phyloP scores from a whole-genome alignment of 2,888 invertebrate genomes.

The Cataglyphis livida region DNA sequence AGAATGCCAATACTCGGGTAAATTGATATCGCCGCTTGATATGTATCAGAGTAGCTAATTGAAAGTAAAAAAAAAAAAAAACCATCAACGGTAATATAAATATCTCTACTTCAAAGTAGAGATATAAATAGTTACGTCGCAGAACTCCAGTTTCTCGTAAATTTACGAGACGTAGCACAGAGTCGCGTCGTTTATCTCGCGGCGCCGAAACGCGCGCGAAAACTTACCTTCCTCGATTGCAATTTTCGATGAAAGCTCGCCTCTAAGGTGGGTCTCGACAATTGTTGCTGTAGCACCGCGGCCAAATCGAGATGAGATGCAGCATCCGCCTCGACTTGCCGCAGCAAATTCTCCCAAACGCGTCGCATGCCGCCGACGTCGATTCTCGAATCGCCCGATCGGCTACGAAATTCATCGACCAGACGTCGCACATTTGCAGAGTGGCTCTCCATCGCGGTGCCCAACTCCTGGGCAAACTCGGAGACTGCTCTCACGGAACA shows the following conservation, averaged over 20 bases:
- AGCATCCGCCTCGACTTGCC: constrained; percentile 96
- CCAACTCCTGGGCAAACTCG: constrained; percentile 96
- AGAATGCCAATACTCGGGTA: background rate
- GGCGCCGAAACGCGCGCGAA: too few species aligned
- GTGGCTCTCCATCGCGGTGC: constrained; percentile 95
- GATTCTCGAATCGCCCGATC: constrained; percentile 94
- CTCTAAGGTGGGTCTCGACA: constrained; percentile 94
- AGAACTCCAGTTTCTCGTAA: background rate
- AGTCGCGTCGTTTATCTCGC: background rate
- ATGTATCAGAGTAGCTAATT: background rate
- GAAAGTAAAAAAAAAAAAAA: background rate
- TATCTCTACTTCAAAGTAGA: background rate
- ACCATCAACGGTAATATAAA: background rate
- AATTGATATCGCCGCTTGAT: background rate
- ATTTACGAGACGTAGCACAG: background rate
- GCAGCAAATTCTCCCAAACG: constrained; percentile 95
- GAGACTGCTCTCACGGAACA: constrained; percentile 88
- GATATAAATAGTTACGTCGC: background rate
- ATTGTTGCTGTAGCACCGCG: constrained; percentile 89
- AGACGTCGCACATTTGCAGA: constrained; percentile 94
- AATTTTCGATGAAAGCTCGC: constrained; percentile 96
- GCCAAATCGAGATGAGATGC: constrained; percentile 94
- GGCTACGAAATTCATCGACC: constrained; percentile 94
- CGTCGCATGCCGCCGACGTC: constrained; percentile 95
- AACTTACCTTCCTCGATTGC: constrained; percentile 91